phyloP scores from a whole-genome alignment of 2,113 vertebrate genomes.

The Hippocampus zosterae region DNA sequence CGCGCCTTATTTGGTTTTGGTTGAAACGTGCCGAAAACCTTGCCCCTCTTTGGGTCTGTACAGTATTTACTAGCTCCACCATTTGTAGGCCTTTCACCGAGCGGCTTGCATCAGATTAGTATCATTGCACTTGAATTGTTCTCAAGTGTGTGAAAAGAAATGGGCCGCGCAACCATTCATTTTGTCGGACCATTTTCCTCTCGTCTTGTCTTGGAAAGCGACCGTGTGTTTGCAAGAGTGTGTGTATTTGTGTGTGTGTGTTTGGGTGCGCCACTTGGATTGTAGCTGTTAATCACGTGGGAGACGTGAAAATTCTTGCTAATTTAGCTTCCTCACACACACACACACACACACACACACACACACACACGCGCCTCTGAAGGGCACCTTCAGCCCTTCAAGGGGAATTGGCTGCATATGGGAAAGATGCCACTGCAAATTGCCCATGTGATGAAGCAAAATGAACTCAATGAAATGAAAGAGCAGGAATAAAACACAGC shows the following conservation, averaged over 20 bases:
- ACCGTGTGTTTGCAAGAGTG: background rate
- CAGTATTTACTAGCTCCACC: slow-evolving; percentile 52
- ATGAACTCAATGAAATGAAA: slow-evolving; percentile 21
- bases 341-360: slow-evolving; percentile 14
- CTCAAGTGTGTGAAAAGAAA: slow-evolving; percentile 40
- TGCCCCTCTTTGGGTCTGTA: slow-evolving; percentile 11
- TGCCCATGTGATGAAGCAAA: slow-evolving; percentile 36
- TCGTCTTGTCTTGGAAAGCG: slow-evolving; percentile 12
- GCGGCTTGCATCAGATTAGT: slow-evolving; percentile 45
- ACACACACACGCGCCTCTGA: slow-evolving; percentile 42
- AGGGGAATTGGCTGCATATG: background rate
- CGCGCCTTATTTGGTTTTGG: slow-evolving; percentile 57
- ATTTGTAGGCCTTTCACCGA: slow-evolving; percentile 44
- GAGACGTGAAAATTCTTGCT: slow-evolving; percentile 62
- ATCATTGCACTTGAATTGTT: slow-evolving; percentile 60
- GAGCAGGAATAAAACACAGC: slow-evolving; percentile 17
- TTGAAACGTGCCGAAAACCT: slow-evolving; percentile 28
- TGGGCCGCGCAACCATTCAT: background rate
- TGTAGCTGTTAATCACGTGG: slow-evolving; percentile 68
- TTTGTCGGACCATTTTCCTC: slow-evolving; percentile 22
- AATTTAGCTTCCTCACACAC: slow-evolving; percentile 45
- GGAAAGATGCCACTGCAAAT: background rate
- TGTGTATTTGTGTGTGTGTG: background rate
- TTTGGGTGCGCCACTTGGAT: slow-evolving; percentile 23
- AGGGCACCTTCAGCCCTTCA: slow-evolving; percentile 59